Evolutionary conservation across 2,797 vertebrate genomes (phyloP).

Genomic region (Sebastes hopkinsi): DNA sequence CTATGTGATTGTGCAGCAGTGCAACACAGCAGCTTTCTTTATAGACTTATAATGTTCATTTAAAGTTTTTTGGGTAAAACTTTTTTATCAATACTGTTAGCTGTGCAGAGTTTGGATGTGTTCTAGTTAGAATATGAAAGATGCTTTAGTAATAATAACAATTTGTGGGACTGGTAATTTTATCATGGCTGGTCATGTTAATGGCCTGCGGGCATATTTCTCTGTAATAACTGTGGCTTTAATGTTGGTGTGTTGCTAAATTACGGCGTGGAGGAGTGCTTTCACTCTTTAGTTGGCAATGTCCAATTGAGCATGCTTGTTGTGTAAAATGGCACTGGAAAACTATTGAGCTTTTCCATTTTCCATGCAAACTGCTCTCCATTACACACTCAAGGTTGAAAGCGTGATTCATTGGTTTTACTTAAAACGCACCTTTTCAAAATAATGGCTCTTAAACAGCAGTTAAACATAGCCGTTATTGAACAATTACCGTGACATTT

Average conservation of each 20-base stretch:
- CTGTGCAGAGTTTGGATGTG: not conserved
- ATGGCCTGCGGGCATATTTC: not conserved
- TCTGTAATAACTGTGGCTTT: not conserved
- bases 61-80: not conserved
- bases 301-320: slow-evolving; percentile 6
- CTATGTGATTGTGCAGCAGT: not conserved
- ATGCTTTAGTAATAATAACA: not conserved
- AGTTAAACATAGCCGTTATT: not conserved
- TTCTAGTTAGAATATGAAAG: not conserved
- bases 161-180: not conserved
- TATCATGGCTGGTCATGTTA: not conserved
- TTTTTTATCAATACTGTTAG: not conserved
- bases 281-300: not conserved
- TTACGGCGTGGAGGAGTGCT: slow-evolving; percentile 11
- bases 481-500: slow-evolving; percentile 8
- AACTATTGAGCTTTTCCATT: not conserved
- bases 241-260: slow-evolving; percentile 4
- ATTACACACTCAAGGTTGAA: not conserved
- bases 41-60: not conserved
- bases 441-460: not conserved
- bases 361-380: not conserved
- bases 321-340: slow-evolving; percentile 6
- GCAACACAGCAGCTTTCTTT: not conserved
- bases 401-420: slow-evolving; percentile 3
- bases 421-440: not conserved